Percentiles rank a stretch among this genome's conserved stretches.
Conservation (phyloP, 2,113 vertebrate genomes). For the Malaclemys terrapin region DNA sequence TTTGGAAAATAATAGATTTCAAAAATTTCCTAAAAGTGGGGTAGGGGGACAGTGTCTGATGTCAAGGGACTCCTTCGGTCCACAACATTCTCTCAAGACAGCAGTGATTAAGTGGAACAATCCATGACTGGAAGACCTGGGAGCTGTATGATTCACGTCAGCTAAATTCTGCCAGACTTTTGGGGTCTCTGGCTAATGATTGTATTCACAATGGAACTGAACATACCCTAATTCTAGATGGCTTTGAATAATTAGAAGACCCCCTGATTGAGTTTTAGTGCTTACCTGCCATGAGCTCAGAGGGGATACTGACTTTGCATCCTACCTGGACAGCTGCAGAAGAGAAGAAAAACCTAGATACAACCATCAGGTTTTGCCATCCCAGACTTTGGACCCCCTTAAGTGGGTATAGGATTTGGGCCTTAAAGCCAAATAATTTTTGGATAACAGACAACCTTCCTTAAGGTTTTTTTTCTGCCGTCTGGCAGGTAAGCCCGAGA, state of each 20-base stretch:
- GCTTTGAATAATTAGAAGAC: neutral
- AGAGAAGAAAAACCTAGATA: neutral
- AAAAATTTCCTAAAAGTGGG: neutral
- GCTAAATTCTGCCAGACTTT: neutral
- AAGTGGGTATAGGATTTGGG: neutral
- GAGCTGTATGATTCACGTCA: neutral
- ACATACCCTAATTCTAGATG: neutral
- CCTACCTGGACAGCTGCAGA: neutral
- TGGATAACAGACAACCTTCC: slow-evolving; percentile 4
- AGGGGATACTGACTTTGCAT: neutral
- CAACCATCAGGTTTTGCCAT: accelerated
- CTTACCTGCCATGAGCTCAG: neutral
- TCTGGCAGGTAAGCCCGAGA: slow-evolving; percentile 21
- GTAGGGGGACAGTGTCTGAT: neutral
- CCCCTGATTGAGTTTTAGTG: accelerated
- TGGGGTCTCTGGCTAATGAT: neutral
- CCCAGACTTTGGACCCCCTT: neutral
- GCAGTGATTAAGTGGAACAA: neutral
- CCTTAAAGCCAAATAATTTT: neutral
- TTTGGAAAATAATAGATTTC: neutral
- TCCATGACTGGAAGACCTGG: neutral
- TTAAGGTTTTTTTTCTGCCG: slow-evolving; percentile 31
- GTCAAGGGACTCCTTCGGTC: neutral
- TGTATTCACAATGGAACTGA: neutral
- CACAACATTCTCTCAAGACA: neutral